These are phyloP conservation scores for Embiotoca jacksoni DNA, from an alignment of 2,113 vertebrate species.

Conservation along the genomic window DNA sequence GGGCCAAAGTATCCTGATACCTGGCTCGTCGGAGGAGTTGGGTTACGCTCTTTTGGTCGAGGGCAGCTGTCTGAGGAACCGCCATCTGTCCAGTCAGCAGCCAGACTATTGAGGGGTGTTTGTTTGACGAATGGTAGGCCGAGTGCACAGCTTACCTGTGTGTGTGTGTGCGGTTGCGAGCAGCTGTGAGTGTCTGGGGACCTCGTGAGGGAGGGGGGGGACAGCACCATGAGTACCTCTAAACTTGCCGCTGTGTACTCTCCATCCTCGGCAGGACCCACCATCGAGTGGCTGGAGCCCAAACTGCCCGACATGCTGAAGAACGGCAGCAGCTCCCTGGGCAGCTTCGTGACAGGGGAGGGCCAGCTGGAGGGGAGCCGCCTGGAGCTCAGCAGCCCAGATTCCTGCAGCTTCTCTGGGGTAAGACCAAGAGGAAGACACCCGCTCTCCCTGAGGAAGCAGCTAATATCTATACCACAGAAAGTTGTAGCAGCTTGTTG, in stretches of 20 bases:
- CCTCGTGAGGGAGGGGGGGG: conserved; percentile 28
- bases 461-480: neutral
- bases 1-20: conserved; percentile 57
- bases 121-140: neutral
- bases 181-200: conserved; percentile 38
- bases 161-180: conserved; percentile 12
- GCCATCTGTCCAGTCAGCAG: conserved; percentile 51
- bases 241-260: conserved; percentile 84
- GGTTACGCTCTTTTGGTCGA: conserved; percentile 72
- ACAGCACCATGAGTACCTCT: conserved; percentile 87
- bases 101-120: conserved; percentile 10
- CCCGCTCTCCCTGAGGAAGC: neutral
- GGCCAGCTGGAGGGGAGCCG: conserved; percentile 82
- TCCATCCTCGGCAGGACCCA: conserved; percentile 86
- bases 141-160: conserved; percentile 5
- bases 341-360: conserved; percentile 85
- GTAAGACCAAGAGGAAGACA: conserved; percentile 82
- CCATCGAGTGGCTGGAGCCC: conserved; percentile 96
- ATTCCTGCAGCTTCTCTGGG: conserved; percentile 88
- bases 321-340: conserved; percentile 88
- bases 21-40: conserved; percentile 15
- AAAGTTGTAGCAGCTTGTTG: neutral
- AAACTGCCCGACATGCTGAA: conserved; percentile 94
- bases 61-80: conserved; percentile 69
- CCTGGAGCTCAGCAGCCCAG: conserved; percentile 85